Evolutionary conservation across 2,888 invertebrate genomes (phyloP), one percentile per base, ranked within the genome.

Genomic region (Ypsolopha sequella): DNA sequence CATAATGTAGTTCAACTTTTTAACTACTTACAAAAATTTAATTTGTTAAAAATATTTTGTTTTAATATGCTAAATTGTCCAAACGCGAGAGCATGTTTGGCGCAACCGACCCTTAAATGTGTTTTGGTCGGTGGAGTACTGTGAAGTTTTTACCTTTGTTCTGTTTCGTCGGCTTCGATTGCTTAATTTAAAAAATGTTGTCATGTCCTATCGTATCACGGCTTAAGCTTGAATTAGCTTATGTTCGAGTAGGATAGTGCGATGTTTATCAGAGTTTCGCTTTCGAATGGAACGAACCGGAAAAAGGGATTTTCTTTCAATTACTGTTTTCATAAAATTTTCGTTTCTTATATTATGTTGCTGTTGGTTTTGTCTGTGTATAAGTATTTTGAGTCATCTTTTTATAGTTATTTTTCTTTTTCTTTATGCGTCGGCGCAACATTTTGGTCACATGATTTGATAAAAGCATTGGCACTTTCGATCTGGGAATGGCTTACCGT

Each of bases 361-460:
- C 58, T 51, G 55, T 56, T 24, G 24, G 24, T 24, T 24, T 24
- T 24, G 24, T 24, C 24, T 24, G 24, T 24, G 24, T 24, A 24
- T 24, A 24, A 24, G 24, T 24, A 24, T 24, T 24, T 2, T 24
- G 4, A 24, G 24, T 3, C 24, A 24, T 24, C 24, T 24, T 43
- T 43, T 13, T 13, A 7, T 43, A 24, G 13, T 43, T 43, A 1
- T 46, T 55, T 39, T 56, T 58, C 54, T 54, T 50, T 60, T 57
- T 57, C 63, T 64, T 78, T 80, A 81, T 77, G 80, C 81, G 85
- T 84, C 82, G 70, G 81, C 85, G 85, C 85, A 85, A 85, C 81
- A 57, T 63, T n/a, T 13, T 55, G 58, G 74, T 79, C 81, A 80
- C 81, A 63, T 60, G 58, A 52, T 41, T 36, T 60, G 58, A 52